phyloP scores from a whole-genome alignment of 2,888 invertebrate genomes.

The Drosophila conformis region DNA sequence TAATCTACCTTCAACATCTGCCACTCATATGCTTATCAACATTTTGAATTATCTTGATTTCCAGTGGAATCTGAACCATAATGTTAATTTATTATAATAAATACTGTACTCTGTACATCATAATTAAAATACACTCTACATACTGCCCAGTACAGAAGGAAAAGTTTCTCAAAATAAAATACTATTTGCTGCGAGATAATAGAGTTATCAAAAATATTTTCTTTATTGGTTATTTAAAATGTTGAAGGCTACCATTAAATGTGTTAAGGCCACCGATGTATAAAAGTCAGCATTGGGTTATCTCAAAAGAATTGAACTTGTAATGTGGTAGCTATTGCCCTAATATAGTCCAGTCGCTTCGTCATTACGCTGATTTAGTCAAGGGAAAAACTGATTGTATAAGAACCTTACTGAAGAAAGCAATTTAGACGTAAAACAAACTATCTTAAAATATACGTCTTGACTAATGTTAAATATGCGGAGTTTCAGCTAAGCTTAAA shows the following conservation, averaged over 20 bases:
- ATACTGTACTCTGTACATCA: background rate
- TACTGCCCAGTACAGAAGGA: background rate
- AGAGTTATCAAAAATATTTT: background rate
- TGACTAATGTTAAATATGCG: no score
- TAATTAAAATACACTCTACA: background rate
- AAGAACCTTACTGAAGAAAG: background rate
- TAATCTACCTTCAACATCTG: conserved; percentile 15
- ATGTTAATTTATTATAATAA: background rate
- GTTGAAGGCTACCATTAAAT: no score
- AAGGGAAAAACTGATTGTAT: background rate
- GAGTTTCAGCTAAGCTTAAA: no score
- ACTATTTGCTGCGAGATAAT: background rate
- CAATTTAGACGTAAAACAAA: background rate
- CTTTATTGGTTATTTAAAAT: no score
- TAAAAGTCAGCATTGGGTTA: background rate
- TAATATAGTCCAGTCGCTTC: background rate
- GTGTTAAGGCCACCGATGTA: no score
- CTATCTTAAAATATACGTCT: background rate
- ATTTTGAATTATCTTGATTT: conserved; percentile 19
- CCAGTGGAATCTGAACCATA: background rate
- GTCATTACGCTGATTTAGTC: background rate
- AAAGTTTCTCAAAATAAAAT: background rate
- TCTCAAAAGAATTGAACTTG: background rate
- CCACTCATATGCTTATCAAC: conserved; percentile 25
- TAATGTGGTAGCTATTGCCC: background rate